Evolutionary conservation across 2,797 vertebrate species (phyloP), one percentile per base, ranked within the genome.

Genomic region (Ptychobarbus kaznakovi): DNA sequence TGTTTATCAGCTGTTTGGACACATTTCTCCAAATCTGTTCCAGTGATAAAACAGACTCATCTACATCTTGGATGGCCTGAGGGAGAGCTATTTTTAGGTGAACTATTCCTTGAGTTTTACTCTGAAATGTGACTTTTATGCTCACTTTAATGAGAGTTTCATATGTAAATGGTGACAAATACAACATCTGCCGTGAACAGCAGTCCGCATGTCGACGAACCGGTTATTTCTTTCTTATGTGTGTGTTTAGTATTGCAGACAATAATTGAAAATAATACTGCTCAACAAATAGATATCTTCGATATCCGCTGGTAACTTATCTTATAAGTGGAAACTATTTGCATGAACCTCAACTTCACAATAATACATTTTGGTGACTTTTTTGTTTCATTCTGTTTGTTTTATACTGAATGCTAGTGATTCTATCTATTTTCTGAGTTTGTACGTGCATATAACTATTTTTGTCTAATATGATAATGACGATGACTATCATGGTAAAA

Each of bases 341-440:
- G 95, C 95, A 96, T 96, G 95, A 94, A 86, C 89, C 90, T 92
- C 88, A 86, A 82, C 88, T 89, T 93, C 89, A 86, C 85, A 84
- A 90, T 88, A 38, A 89, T 89, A 90, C 44, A 86, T 87, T 86
- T 91, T 89, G 87, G 88, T 93, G 92, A 89, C 84, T 83, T 73
- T 81, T 90, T 84, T 85, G 82, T 87, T 88, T 88, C 86, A 87
- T 90, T 35, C 28, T 28, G 7, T 84, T 89, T 82, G 25, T 90
- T 92, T 92, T 91, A 89, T 91, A 91, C 91, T 93, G 91, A 89
- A 93, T 92, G 91, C 91, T 92, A 89, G 87, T 93, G 91, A 92
- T 89, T 86, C 85, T 86, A 86, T 89, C 89, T 89, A 40, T 91
- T 93, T 90, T 89, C 91, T 84, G 86, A 92, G 91, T 94, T 89